Percentiles rank a stretch among this genome's conserved stretches.
phyloP scores from a whole-genome alignment of 2,888 invertebrate species.

The Perdita meconis region DNA sequence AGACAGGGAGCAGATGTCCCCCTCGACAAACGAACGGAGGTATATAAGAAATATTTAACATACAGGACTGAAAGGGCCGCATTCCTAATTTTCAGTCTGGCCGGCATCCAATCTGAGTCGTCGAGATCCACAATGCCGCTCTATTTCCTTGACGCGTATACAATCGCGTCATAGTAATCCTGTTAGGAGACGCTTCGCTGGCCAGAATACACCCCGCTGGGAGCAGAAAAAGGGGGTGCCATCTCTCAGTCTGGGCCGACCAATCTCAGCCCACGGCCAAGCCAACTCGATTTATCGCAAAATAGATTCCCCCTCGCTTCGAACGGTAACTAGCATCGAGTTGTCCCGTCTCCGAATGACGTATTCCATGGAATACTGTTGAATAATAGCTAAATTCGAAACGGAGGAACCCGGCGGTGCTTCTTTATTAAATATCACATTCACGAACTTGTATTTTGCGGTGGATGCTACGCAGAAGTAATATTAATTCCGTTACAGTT shows the following conservation, averaged over 20 bases:
- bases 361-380: background rate
- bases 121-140: slow-evolving; percentile 78
- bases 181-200: slow-evolving; percentile 81
- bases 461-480: no score
- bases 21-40: slow-evolving; percentile 45
- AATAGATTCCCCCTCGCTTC: slow-evolving; percentile 50
- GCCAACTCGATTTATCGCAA: slow-evolving; percentile 65
- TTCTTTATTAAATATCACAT: background rate
- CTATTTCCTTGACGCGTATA: slow-evolving; percentile 83
- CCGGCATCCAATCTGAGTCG: slow-evolving; percentile 67
- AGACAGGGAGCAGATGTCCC: slow-evolving; percentile 68
- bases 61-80: slow-evolving; percentile 72
- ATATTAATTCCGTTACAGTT: no score
- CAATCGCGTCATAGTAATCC: slow-evolving; percentile 83
- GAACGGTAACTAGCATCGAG: slow-evolving; percentile 39
- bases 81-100: slow-evolving; percentile 78
- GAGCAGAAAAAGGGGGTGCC: slow-evolving; percentile 71
- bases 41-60: slow-evolving; percentile 72
- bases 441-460: background rate
- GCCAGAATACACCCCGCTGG: slow-evolving; percentile 78
- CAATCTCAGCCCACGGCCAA: slow-evolving; percentile 59
- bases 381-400: background rate
- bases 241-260: slow-evolving; percentile 61
- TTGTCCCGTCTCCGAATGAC: background rate
- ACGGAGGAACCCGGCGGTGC: background rate